phyloP scores from a whole-genome alignment of 1,140 invertebrate genomes.

The Ctenoplectra terminalis region DNA sequence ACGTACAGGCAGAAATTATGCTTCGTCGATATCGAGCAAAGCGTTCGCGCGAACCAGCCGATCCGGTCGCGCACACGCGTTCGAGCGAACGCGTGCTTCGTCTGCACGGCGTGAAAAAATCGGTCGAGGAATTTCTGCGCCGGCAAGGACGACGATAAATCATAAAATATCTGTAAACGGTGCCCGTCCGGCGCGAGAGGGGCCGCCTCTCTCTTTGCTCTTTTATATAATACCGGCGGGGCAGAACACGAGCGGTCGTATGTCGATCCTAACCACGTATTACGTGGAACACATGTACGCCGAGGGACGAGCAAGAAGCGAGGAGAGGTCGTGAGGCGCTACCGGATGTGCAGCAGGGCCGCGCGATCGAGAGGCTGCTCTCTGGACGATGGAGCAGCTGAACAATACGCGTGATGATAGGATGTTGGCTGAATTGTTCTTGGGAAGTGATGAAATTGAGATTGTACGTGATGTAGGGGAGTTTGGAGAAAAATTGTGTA shows the following conservation, averaged over 20 bases:
- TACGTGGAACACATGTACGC: constrained; percentile 40
- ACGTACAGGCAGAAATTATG: too few relatives aligned
- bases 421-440: not conserved
- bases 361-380: not conserved
- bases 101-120: too few relatives aligned
- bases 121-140: constrained; percentile 60
- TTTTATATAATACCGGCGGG: constrained; percentile 43
- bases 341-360: constrained; percentile 25
- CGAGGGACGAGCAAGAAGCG: constrained; percentile 14
- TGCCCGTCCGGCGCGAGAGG: constrained; percentile 3
- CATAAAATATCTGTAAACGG: constrained; percentile 63
- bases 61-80: constrained; percentile 36
- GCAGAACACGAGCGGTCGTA: too few relatives aligned
- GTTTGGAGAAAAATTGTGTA: not conserved
- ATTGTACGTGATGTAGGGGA: not conserved
- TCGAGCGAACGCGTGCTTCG: too few relatives aligned
- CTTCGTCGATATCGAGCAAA: too few relatives aligned
- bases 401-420: constrained; percentile 10
- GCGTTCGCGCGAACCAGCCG: constrained; percentile 34
- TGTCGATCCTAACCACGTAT: too few relatives aligned
- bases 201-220: constrained; percentile 39
- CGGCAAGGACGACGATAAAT: constrained; percentile 66
- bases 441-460: not conserved
- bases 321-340: constrained; percentile 22
- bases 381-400: not conserved